Conservation (phyloP, 2,888 invertebrate species). For the Nipponacmea schrenckii region DNA sequence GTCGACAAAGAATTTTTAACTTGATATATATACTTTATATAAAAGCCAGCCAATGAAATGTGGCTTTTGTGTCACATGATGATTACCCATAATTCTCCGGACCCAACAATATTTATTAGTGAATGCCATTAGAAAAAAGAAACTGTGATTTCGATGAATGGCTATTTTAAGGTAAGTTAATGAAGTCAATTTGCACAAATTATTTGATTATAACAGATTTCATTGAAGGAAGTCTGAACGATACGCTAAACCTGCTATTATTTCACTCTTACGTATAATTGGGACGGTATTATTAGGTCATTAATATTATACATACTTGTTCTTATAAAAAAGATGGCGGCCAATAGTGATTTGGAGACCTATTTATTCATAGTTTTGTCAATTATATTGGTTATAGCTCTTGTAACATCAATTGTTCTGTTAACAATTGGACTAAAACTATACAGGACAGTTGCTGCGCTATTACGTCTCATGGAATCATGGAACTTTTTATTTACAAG, state of each 20-base stretch:
- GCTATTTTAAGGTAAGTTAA: no score
- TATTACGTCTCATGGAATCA: neutral
- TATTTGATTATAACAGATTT: no score
- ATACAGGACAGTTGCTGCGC: neutral
- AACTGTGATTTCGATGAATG: no score
- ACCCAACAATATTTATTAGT: neutral
- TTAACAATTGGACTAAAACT: neutral
- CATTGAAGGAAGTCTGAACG: no score
- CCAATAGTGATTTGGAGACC: neutral
- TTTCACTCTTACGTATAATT: no score
- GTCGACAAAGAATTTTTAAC: neutral
- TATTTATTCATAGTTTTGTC: neutral
- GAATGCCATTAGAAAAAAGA: no score
- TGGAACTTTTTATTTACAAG: neutral
- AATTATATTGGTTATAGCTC: neutral
- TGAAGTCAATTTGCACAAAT: no score
- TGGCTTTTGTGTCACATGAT: slow-evolving; percentile 1
- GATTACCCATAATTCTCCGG: neutral
- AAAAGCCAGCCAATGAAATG: neutral
- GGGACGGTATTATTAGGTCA: no score
- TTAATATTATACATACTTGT: neutral
- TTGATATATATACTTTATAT: neutral
- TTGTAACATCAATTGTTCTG: neutral
- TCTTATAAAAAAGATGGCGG: neutral
- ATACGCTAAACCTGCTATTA: no score